Evolutionary conservation across 2,888 invertebrate species (phyloP).

Genomic region (Elysia crispata): DNA sequence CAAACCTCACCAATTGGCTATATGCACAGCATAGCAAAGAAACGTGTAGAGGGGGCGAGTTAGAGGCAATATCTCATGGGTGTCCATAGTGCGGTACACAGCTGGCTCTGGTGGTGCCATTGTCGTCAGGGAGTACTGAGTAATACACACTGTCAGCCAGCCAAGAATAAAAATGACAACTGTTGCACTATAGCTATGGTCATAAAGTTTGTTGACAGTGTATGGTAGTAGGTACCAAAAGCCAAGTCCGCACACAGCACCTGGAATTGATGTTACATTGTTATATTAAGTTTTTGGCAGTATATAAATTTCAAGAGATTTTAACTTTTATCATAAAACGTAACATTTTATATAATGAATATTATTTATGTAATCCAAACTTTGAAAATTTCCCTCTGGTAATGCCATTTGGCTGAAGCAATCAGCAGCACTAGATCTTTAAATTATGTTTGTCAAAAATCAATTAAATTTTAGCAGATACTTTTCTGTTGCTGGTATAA

Average conservation of each 20-base stretch:
- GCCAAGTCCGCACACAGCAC: constrained; percentile 65
- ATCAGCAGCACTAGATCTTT: too few relatives aligned
- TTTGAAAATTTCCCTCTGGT: too few relatives aligned
- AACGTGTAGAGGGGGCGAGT: constrained; percentile 72
- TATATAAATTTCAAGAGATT: too few relatives aligned
- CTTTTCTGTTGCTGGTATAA: too few relatives aligned
- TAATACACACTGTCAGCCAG: constrained; percentile 71
- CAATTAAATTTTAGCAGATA: too few relatives aligned
- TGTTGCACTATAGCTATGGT: constrained; percentile 65
- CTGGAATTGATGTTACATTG: too few relatives aligned
- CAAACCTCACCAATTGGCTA: constrained; percentile 67
- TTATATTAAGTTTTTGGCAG: too few relatives aligned
- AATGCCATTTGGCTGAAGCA: too few relatives aligned
- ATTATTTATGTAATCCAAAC: too few relatives aligned
- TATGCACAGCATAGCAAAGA: constrained; percentile 67
- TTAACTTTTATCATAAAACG: too few relatives aligned
- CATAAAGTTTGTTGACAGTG: constrained; percentile 67
- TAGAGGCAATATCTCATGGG: constrained; percentile 68
- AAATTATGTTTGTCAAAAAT: too few relatives aligned
- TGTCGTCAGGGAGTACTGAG: constrained; percentile 73
- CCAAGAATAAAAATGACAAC: constrained; percentile 70
- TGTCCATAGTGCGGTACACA: constrained; percentile 71
- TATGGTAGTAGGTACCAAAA: constrained; percentile 70
- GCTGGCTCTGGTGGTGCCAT: constrained; percentile 74
- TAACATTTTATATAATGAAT: too few relatives aligned